phyloP scores from a whole-genome alignment of 2,888 invertebrate genomes.

The Empis stercorea region DNA sequence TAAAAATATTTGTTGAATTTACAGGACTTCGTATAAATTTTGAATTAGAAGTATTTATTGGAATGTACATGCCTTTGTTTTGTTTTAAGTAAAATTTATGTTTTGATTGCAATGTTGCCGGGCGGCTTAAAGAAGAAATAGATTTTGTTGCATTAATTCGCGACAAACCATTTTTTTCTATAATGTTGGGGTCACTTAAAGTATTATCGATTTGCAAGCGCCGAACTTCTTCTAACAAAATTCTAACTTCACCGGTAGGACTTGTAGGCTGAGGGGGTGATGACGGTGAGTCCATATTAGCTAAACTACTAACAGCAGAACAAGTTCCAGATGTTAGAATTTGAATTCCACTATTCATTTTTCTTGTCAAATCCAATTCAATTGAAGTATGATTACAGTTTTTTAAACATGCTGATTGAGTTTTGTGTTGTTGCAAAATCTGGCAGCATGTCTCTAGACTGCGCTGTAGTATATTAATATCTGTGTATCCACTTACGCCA shows the following conservation, averaged over 20 bases:
- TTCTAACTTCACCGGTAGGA: slow-evolving; percentile 60
- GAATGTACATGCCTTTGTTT: slow-evolving; percentile 59
- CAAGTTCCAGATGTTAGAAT: slow-evolving; percentile 41
- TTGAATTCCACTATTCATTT: slow-evolving; percentile 25
- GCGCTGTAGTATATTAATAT: slow-evolving; percentile 22
- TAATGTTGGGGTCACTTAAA: slow-evolving; percentile 25
- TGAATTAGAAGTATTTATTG: slow-evolving; percentile 32
- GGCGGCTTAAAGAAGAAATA: slow-evolving; percentile 21
- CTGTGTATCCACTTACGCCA: slow-evolving; percentile 21
- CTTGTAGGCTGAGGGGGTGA: slow-evolving; percentile 75
- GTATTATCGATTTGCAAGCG: slow-evolving; percentile 42
- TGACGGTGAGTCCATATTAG: slow-evolving; percentile 51
- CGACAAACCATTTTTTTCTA: neutral
- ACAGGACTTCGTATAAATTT: slow-evolving; percentile 29
- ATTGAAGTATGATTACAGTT: slow-evolving; percentile 17
- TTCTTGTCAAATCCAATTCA: slow-evolving; percentile 21
- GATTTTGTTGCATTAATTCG: slow-evolving; percentile 2
- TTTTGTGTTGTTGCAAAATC: slow-evolving; percentile 24
- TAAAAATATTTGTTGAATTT: slow-evolving; percentile 27
- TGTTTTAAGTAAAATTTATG: slow-evolving; percentile 41
- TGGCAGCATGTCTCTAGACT: slow-evolving; percentile 34
- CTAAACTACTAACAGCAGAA: slow-evolving; percentile 57
- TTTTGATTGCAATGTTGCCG: slow-evolving; percentile 27
- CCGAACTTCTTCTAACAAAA: slow-evolving; percentile 58
- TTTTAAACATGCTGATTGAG: slow-evolving; percentile 17